Conservation (phyloP, 2,113 vertebrate genomes). For the Suricata suricatta region DNA sequence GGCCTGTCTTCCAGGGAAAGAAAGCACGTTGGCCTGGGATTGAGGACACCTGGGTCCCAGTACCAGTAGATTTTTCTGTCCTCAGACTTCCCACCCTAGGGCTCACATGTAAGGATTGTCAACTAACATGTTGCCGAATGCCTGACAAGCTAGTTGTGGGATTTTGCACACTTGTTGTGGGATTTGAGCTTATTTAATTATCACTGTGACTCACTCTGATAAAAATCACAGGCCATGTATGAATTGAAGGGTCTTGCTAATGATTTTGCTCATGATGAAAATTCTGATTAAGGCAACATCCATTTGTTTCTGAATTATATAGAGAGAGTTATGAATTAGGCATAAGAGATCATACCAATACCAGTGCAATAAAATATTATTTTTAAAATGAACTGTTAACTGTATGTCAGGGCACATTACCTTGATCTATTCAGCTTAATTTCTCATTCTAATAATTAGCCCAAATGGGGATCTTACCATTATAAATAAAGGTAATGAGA, state of each 20-base stretch:
- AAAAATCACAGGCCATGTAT: not conserved
- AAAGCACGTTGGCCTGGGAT: not conserved
- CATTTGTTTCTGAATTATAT: not conserved
- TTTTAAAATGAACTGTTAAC: not conserved
- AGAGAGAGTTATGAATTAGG: not conserved
- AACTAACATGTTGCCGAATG: not conserved
- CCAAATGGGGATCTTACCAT: not conserved
- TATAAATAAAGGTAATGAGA: not conserved
- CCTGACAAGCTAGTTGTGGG: not conserved
- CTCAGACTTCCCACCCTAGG: not conserved
- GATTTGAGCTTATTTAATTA: not conserved
- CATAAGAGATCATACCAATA: not conserved
- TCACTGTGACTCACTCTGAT: not conserved
- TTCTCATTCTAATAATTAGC: slow-evolving; percentile 23
- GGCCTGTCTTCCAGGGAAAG: not conserved
- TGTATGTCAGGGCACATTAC: not conserved
- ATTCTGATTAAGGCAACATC: not conserved
- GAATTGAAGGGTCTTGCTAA: not conserved
- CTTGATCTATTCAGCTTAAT: not conserved
- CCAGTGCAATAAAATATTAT: not conserved
- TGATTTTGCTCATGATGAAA: not conserved
- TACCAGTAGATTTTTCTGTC: not conserved
- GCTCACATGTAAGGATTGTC: not conserved
- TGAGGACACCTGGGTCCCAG: not conserved
- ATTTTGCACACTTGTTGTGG: not conserved